Evolutionary conservation across 2,797 vertebrate genomes (phyloP).

Genomic region (Siniperca undulata): DNA sequence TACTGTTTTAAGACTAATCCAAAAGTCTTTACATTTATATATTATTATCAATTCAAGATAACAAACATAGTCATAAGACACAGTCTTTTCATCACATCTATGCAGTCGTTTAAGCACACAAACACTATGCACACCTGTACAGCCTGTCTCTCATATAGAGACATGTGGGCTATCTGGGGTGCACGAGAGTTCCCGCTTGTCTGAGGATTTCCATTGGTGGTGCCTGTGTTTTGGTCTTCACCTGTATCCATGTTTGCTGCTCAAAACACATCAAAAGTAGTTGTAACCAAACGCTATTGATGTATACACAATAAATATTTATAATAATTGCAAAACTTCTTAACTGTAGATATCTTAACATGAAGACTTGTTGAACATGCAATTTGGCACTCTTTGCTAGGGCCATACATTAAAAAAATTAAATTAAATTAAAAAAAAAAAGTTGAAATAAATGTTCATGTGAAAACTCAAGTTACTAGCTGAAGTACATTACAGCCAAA

Average conservation of each 20-base stretch:
- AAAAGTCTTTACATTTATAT: neutral
- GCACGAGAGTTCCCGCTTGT: slow-evolving; percentile 92
- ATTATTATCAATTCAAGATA: neutral
- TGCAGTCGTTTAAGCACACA: slow-evolving; percentile 71
- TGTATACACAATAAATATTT: neutral
- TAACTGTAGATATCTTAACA: neutral
- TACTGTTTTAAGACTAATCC: neutral
- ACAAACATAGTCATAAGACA: neutral
- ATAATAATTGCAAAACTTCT: neutral
- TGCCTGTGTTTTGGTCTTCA: slow-evolving; percentile 94
- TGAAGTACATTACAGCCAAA: neutral
- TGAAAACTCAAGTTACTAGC: neutral
- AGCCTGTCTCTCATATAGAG: slow-evolving; percentile 96
- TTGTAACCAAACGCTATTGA: neutral
- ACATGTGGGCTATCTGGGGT: slow-evolving; percentile 96
- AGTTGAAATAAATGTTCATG: neutral
- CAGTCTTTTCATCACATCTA: neutral
- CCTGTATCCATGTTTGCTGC: slow-evolving; percentile 91
- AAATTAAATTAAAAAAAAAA: too few relatives aligned
- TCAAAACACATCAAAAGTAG: slow-evolving; percentile 37
- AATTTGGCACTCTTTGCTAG: neutral
- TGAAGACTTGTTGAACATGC: neutral
- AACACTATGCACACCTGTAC: slow-evolving; percentile 89
- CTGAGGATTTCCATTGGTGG: slow-evolving; percentile 89
- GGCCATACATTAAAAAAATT: neutral